Base-by-base conservation (phyloP, 2,888 invertebrate species). In the Plebejus argus region DNA sequence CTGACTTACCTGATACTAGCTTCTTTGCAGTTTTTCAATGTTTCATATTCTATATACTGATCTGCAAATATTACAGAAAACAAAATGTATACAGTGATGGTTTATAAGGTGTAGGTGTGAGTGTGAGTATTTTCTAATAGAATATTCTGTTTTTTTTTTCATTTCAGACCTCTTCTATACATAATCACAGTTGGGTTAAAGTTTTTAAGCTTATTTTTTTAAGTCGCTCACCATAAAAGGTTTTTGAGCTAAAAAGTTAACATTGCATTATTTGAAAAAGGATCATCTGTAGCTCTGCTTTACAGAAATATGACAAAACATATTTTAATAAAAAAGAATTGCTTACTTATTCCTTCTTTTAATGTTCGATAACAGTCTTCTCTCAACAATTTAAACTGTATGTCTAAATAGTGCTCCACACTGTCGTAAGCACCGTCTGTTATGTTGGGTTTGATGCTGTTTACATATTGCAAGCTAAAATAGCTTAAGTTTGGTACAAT, bases 341-440 rank as follows among this genome's bases (percentile, higher is more conserved):
- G 93, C 93, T 84, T 84, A 93, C 93, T 86, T 86, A 97, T 94
- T 79, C 96, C 97, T 84, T 96, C 95, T 56, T 97, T 90, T 35
- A 98, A 86, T 0, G 98, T 97, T 23, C 95, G 93, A 53, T 97
- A 94, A 85, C 97, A 97, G 88, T 98, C 98, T 90, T 98, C 97
- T 53, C 97, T 90, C 76, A 98, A 86, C 56, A 98, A 90, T 58
- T 96, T 95, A 84, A 97, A 97, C 82, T 98, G 98, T n/a, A 96
- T 91, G 82, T 97, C 96, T 35, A 98, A 90, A 85, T 98, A 98
- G 83, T 97, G 96, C 72, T 96, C 94, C 10, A 96, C 92, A 84
- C 93, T 93, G 0, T 91, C 85, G 86, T 97, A 98, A 0, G 94
- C 91, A 20, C 96, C 97, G 70, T 95, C 87, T 0, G 95, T 87